Evolutionary conservation across 2,797 vertebrate species (phyloP).

Genomic region (Rhadinocentrus ornatus): DNA sequence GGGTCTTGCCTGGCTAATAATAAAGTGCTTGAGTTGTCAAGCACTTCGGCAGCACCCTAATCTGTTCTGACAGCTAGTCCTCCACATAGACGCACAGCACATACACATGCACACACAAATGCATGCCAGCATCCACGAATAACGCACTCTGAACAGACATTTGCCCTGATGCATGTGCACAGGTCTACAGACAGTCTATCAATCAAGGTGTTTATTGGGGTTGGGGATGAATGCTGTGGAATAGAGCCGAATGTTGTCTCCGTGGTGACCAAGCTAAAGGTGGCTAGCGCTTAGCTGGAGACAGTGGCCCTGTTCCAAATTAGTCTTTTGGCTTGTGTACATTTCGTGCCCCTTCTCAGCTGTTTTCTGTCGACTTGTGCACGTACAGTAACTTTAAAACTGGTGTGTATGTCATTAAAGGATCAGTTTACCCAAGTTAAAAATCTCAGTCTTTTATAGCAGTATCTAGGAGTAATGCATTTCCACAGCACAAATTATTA

Average conservation of each 20-base stretch:
- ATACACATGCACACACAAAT: constrained; percentile 26
- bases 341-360: constrained; percentile 30
- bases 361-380: constrained; percentile 35
- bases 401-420: not conserved
- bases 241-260: constrained; percentile 53
- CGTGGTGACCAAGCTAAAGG: constrained; percentile 65
- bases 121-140: constrained; percentile 38
- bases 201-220: constrained; percentile 68
- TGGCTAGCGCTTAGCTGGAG: constrained; percentile 62
- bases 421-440: constrained; percentile 3
- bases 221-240: constrained; percentile 48
- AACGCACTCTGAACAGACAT: constrained; percentile 43
- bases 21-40: constrained; percentile 85
- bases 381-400: constrained; percentile 20
- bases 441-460: not conserved
- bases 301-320: constrained; percentile 63
- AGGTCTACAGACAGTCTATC: constrained; percentile 67
- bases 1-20: constrained; percentile 81
- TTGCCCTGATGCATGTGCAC: constrained; percentile 42
- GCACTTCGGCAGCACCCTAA: constrained; percentile 83
- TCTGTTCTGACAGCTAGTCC: constrained; percentile 84
- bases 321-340: constrained; percentile 44
- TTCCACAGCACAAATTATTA: not conserved
- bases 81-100: constrained; percentile 37
- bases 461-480: not conserved